A percentile compares a stretch with the other conserved stretches of the same genome.
These are phyloP conservation scores for Geopemphigus sp. DNA, from an alignment of 1,140 invertebrate species.

Conservation along the genomic window DNA sequence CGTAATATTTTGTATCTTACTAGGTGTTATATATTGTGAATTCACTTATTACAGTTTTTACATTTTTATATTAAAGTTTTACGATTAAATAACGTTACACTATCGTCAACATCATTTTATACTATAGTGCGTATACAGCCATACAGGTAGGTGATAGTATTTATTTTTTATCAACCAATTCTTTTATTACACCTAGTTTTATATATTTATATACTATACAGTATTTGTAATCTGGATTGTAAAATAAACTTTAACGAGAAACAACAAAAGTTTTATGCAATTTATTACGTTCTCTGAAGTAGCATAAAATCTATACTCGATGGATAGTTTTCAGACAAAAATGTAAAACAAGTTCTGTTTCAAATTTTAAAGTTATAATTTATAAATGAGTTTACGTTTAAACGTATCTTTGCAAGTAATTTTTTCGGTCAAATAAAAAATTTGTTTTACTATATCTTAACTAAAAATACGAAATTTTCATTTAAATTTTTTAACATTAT, in stretches of 20 bases:
- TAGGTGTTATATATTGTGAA: too few relatives aligned
- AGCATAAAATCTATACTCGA: constrained; percentile 27
- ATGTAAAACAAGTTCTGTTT: background rate
- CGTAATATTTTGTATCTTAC: too few relatives aligned
- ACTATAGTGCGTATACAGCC: too few relatives aligned
- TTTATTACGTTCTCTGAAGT: background rate
- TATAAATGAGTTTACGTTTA: background rate
- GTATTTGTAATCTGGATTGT: background rate
- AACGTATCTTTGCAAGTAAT: background rate
- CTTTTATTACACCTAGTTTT: background rate
- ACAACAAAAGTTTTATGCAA: constrained; percentile 13
- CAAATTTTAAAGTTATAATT: background rate
- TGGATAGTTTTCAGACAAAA: background rate
- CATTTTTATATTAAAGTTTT: too few relatives aligned
- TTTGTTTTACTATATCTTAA: background rate
- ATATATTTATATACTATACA: background rate
- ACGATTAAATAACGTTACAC: too few relatives aligned
- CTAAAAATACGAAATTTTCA: background rate
- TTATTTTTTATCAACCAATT: background rate
- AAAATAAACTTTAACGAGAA: background rate
- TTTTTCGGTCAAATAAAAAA: background rate
- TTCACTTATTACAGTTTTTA: too few relatives aligned
- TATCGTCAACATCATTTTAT: too few relatives aligned
- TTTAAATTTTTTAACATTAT: background rate
- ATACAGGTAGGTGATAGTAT: too few relatives aligned